These are phyloP conservation scores for Pandemis corylana DNA, from an alignment of 2,888 invertebrate species.

Conservation along the genomic window DNA sequence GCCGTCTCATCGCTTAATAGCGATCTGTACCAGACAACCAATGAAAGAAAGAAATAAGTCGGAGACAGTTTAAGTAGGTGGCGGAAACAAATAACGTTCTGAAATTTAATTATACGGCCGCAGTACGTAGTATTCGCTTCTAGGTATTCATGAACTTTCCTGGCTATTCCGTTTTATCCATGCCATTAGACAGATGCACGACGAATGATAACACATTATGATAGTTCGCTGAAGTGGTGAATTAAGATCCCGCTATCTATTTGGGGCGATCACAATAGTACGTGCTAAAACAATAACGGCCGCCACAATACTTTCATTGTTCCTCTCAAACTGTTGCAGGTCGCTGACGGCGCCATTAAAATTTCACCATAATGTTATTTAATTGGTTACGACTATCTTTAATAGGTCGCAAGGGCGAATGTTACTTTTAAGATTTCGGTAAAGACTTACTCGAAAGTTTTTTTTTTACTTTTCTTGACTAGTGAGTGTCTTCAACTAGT, in stretches of 20 bases:
- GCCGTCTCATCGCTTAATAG: too few relatives aligned
- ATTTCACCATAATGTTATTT: conserved; percentile 35
- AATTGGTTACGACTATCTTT: conserved; percentile 22
- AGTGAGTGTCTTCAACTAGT: too few relatives aligned
- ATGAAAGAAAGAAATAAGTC: too few relatives aligned
- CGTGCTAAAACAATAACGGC: conserved; percentile 56
- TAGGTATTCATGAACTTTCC: conserved; percentile 23
- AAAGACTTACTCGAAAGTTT: too few relatives aligned
- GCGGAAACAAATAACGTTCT: too few relatives aligned
- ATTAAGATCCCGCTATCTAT: conserved; percentile 58
- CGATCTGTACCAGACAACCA: too few relatives aligned
- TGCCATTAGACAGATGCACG: conserved; percentile 39
- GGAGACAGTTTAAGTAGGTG: too few relatives aligned
- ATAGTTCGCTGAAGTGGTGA: conserved; percentile 42
- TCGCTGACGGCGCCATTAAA: conserved; percentile 16
- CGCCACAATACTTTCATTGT: conserved; percentile 58
- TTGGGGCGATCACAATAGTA: conserved; percentile 58
- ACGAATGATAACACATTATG: conserved; percentile 36
- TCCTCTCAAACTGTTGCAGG: conserved; percentile 37
- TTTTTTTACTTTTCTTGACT: not conserved
- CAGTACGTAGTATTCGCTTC: not conserved
- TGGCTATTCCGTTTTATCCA: conserved; percentile 28
- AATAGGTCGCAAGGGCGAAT: not conserved
- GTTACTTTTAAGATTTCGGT: not conserved
- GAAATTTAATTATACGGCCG: not conserved